Conservation (phyloP, 1,140 invertebrate species). For the Drosophila parvula region DNA sequence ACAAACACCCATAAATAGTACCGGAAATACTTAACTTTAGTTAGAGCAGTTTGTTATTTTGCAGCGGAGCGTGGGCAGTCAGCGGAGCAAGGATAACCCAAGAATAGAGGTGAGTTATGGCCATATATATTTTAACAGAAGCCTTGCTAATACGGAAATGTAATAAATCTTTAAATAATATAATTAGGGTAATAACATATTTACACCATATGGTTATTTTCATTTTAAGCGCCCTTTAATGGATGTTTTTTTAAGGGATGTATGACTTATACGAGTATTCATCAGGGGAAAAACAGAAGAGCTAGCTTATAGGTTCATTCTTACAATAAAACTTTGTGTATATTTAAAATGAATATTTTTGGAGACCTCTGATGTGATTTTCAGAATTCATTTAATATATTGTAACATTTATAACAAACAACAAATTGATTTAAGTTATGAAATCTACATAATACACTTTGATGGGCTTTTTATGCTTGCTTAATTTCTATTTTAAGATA, state of each 20-base stretch:
- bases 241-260: not conserved
- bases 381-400: not conserved
- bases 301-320: not conserved
- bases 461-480: not conserved
- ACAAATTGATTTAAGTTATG: not conserved
- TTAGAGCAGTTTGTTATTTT: not conserved
- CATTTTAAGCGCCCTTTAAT: not conserved
- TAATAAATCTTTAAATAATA: not conserved
- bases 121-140: too few species aligned
- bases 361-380: too few species aligned
- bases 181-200: not conserved
- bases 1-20: slow-evolving; percentile 3
- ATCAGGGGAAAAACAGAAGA: not conserved
- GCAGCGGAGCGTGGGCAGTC: slow-evolving; percentile 15
- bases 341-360: too few species aligned
- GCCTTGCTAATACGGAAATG: not conserved
- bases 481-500: slow-evolving; percentile 1
- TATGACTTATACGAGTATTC: not conserved
- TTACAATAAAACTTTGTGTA: too few species aligned
- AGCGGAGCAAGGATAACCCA: slow-evolving; percentile 6
- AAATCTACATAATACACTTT: not conserved
- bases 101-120: slow-evolving; percentile 5
- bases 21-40: slow-evolving; percentile 1
- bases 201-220: not conserved
- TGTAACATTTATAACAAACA: not conserved